Base-by-base conservation (phyloP, 2,888 invertebrate species). In the Eurytoma adleriae region DNA sequence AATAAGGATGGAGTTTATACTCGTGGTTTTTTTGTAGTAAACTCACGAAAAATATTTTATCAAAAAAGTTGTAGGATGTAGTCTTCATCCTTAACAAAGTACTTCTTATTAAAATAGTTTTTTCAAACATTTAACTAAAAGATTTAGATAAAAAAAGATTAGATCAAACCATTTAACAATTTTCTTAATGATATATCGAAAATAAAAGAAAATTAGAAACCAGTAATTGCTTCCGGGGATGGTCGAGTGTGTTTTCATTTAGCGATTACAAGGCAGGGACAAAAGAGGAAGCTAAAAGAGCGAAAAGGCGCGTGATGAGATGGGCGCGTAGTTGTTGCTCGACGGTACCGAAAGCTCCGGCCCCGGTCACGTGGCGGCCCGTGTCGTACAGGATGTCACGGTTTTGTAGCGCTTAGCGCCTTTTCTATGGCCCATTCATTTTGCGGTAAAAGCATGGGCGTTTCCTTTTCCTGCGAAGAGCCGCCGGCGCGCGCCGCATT, bases 361-460 rank as follows among this genome's bases (percentile, higher is more conserved):
- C 71, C 67, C 64, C 78, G 84, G 89, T 87, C 89, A 87, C 89
- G 89, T 89, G 89, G 83, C 87, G 88, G 84, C 88, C 83, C 88
- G 87, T 88, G 89, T 84, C 85, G 74, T 83, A 84, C 88, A 84
- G 88, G 88, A 89, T 87, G 88, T 87, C 86, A 88, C 84, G 85
- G 88, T 88, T 90, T 89, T 88, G 89, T 89, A 84, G 84, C 86
- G 82, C 85, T 88, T 88, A 87, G 84, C 87, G 85, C 87, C 86
- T 88, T 62, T 85, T 85, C 84, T 85, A 78, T 83, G 77, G 79
- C 50, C 83, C 82, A 85, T 87, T 87, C 86, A 14, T 84, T 18
- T 14, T 82, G 82, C 52, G 84, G 87, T 85, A 86, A 87, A 87
- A 87, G 85, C 86, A 83, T 86, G 86, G 89, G 88, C 88, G 88